Base-by-base conservation (phyloP, 2,888 invertebrate species). In the Cepaea hortensis region DNA sequence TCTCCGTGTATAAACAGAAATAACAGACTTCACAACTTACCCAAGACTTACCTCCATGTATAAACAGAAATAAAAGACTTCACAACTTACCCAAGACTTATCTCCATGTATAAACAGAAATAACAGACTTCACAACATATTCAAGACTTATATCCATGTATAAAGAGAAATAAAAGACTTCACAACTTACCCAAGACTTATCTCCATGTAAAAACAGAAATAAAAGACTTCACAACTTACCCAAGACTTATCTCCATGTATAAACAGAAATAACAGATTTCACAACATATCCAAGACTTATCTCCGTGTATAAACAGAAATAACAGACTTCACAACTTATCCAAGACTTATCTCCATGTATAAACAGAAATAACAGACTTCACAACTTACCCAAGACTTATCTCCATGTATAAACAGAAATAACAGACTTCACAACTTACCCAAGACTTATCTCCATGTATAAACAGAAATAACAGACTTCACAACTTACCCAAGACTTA, bases 161-260 rank as follows among this genome's bases (percentile, higher is more conserved):
- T 35, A 35, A 35, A 35, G 0, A 50, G 20, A 18, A 50, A 55
- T 18, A 2, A 55, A 76, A 6, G 46, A 0, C 2, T 48, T 55
- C n/a, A n/a, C 6, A 2, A 89, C 91, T 92, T 86, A 92, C 92
- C 92, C 92, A 92, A 68, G 88, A 81, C n/a, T 89, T 84, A 86
- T 89, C 35, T 35, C 35, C 35, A 35, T 35, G 35, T 35, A 35
- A 1, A 35, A 35, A 35, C 35, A 50, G 20, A 18, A 50, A 55
- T 18, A 2, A 55, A 76, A 6, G 46, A 0, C 2, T 48, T 55
- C n/a, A n/a, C 6, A 2, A 88, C 91, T 92, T 86, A 92, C 92
- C 92, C 92, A 92, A 68, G 88, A 81, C n/a, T 89, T 84, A 86
- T 89, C 35, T 1, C 35, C 35, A 35, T 35, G 35, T 35, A 35